Percentiles rank a stretch among this genome's conserved stretches.
Conservation (phyloP, 2,113 vertebrate species). For the Sapajus apella region DNA sequence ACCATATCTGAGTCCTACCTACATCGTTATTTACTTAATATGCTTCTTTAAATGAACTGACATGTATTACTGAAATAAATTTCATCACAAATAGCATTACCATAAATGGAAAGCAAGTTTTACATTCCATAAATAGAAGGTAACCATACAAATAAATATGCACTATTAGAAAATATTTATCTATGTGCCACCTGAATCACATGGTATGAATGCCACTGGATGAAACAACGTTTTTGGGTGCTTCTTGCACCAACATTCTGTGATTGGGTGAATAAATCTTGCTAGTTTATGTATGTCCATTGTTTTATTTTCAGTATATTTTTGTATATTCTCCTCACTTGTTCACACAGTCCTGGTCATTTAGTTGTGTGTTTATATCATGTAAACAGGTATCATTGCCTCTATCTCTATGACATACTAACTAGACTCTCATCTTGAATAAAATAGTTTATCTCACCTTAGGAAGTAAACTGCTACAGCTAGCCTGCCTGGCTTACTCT, state of each 20-base stretch:
- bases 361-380: neutral
- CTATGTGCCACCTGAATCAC: neutral
- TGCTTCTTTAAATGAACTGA: constrained; percentile 23
- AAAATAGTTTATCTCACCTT: constrained; percentile 30
- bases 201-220: neutral
- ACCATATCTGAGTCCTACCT: neutral
- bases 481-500: constrained; percentile 20
- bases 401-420: constrained; percentile 16
- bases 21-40: constrained; percentile 11
- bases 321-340: neutral
- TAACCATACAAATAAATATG: constrained; percentile 34
- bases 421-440: constrained; percentile 29
- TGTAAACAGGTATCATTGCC: neutral
- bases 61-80: constrained; percentile 1
- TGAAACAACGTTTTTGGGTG: neutral
- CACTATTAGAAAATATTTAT: constrained; percentile 44
- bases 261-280: constrained; percentile 18
- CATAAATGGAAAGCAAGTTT: constrained; percentile 36
- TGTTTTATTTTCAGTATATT: constrained; percentile 30
- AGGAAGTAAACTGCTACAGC: constrained; percentile 25
- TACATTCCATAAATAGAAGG: constrained; percentile 28
- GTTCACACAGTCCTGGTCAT: neutral
- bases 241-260: neutral
- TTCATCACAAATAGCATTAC: constrained; percentile 24
- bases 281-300: neutral